Evolutionary conservation across 2,888 invertebrate genomes (phyloP), one percentile per base, ranked within the genome.

Genomic region (Troilus luridus): DNA sequence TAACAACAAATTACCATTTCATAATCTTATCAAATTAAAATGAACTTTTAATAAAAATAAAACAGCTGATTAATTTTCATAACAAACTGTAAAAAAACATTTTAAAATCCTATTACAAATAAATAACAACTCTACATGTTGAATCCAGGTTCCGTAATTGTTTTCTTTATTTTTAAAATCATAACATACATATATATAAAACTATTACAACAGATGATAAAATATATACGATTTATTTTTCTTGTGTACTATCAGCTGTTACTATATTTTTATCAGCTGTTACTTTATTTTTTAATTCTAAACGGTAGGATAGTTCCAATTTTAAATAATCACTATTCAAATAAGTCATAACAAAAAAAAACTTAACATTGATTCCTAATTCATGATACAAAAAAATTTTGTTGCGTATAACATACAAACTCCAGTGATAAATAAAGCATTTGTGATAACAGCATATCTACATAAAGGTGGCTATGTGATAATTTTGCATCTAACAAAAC

Each of bases 1-100:
- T 58, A 85, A 85, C 85, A 85, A 85, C 11, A 85, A 85, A 58
- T 85, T 56, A 85, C 21, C 54, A 85, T 77, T 41, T 58, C 11
- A n/a, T 17, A n/a, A 58, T n/a, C 54, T 85, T 85, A 85, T n/a
- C 14, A 77, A 85, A 85, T 85, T 21, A 85, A 85, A 85, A 85
- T n/a, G 21, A 56, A 85, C 85, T 56, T 85, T 17, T 77, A 77
- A 58, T 56, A 5, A 85, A n/a, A 85, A 56, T 12, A 56, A 41
- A n/a, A 56, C 0, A 85, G 54, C 85, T 67, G 19, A 67, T 67
- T 41, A 58, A 85, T 85, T n/a, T 56, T 85, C n/a, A n/a, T 21
- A 85, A n/a, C 56, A 56, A n/a, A n/a, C 56, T 85, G 85, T 11
- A n/a, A 21, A 41, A 41, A 41, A 54, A 54, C 85, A 85, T 85